Evolutionary conservation across 2,797 vertebrate genomes (phyloP), one percentile per base, ranked within the genome.

Genomic region (Chelon labrosus): DNA sequence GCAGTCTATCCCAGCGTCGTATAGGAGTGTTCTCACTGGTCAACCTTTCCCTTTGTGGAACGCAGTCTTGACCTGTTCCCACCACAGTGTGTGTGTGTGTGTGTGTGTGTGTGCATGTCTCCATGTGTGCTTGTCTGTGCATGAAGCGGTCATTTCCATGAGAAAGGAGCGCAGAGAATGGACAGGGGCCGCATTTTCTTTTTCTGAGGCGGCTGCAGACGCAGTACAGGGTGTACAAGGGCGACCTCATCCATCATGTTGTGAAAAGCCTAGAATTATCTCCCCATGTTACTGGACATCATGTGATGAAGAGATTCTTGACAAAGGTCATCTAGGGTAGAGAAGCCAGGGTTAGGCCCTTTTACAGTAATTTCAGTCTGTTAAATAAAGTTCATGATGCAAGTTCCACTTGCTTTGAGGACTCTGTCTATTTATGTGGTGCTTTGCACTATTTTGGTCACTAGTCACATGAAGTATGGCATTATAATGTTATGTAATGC

Each of bases 21-120:
- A 83, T 88, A 75, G 68, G 63, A 84, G 72, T 61, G 79, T 84
- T 91, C 86, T 89, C 82, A 84, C 85, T 91, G 92, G 91, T 93
- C 92, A 93, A 87, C 76, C 67, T 67, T 90, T 79, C 69, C 82
- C 86, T 87, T 89, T 89, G 89, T 90, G 83, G 85, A 78, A 78
- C 39, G 37, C 76, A 86, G 82, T 82, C 85, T 79, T 93, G 91
- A 93, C 92, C 91, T 90, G 83, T 92, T 94, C 91, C 90, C 90
- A 89, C 83, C 73, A 50, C 79, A 69, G 62, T 47, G 51, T 77
- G 74, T 81, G 71, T 70, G 47, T 10, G 58, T 76, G 42, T 65
- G 52, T 66, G 47, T 58, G 78, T 66, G 66, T 74, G 73, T 65
- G 61, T 82, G 46, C 79, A 11, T 27, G 50, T 66, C 42, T 58